Base-by-base conservation (phyloP, 2,888 invertebrate genomes). In the Ichneumoninae sp. region DNA sequence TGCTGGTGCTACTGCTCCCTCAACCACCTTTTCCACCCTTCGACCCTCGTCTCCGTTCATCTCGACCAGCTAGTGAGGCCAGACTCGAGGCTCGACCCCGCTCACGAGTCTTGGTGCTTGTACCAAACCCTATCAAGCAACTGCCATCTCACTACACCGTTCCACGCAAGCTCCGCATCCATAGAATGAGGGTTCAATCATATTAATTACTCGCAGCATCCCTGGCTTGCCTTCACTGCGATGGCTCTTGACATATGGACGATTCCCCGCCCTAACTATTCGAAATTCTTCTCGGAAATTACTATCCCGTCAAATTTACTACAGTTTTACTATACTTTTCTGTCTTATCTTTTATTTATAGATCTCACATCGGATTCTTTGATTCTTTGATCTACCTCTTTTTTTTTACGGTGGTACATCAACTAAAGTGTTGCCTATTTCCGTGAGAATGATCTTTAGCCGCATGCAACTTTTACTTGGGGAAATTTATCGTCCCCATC, bases 121-220 rank as follows among this genome's bases (percentile, higher is more conserved):
- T 54, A 80, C 74, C 57, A 80, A 83, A 68, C 68, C 70, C 80
- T 80, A 79, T 82, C 65, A 74, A 75, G 44, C 82, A 57, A 82
- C 85, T 33, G 72, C 84, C 80, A 70, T 75, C 80, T 82, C 80
- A 30, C 66, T 36, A 60, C 85, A 78, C 82, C 80, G 70, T 60
- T 66, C 82, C 84, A 77, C 50, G 74, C 77, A 80, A 83, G 85
- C 87, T 83, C 81, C 83, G 81, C 82, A 62, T 65, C 44, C 22
- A 47, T 60, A 65, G 44, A 75, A 88, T 84, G 79, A 83, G 85
- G 87, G 89, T 91, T 90, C 91, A 90, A 92, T 92, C 90, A 89
- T 90, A 91, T 92, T 91, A 92, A 91, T 92, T 90, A 91, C 89
- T 89, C 86, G 79, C 87, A 86, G 87, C 86, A 86, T 83, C 82